Evolutionary conservation across 2,888 invertebrate genomes (phyloP), one percentile per base, ranked within the genome.

Genomic region (Epinotia bilunana): DNA sequence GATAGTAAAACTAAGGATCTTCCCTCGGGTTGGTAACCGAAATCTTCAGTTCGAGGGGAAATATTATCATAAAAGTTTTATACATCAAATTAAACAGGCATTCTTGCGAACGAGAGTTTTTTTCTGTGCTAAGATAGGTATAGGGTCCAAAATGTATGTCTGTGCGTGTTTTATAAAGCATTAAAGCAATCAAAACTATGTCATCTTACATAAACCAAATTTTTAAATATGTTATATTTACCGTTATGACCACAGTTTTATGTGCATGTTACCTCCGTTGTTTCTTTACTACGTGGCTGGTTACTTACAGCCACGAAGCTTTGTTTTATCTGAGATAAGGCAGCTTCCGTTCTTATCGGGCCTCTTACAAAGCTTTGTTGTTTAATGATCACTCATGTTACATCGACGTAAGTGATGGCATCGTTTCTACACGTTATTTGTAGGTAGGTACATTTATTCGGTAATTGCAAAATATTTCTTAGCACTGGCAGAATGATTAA

Each of bases 371-470:
- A 58, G 70, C 74, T 71, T 60, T 39, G 73, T 74, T 74, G 74
- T 74, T 74, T 74, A 74, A 74, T 74, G 74, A 74, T 74, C 70
- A 70, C 74, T 74, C 74, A 74, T 74, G 74, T 65, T 70, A 70
- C 74, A 74, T 74, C 70, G 63, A 70, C 70, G 74, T 71, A 74
- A 71, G 70, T 71, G 74, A 74, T 74, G 71, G 64, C 70, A 71
- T 74, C 64, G 70, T 60, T 43, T 69, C 28, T 58, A 58, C 23
- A 57, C 58, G n/a, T 60, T 69, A 12, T 67, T 67, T 16, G 33
- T 55, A 53, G 9, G 33, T 18, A 55, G 9, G 28, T 53, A 53
- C n/a, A 53, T 53, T 39, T 39, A 55, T 12, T 18, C 9, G 57
- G 20, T 67, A 67, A 67, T 67, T 57, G 67, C 33, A 39, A 67